Percentiles rank a stretch among this genome's conserved stretches.
Evolutionary conservation across 1,140 invertebrate species (phyloP).

Genomic region (Pseudomyrmex sp.): DNA sequence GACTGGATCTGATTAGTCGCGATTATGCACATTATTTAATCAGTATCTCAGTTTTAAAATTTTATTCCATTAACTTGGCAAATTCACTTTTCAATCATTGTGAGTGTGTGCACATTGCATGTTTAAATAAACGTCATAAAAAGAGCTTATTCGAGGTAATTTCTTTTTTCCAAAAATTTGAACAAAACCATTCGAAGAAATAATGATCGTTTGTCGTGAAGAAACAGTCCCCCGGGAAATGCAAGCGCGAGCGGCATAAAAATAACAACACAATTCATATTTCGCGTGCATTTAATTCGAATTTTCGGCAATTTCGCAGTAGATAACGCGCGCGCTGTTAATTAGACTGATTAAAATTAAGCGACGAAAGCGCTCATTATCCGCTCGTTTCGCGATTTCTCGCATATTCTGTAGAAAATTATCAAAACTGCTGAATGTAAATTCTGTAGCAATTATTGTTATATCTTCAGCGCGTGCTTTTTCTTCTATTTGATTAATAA

Average conservation of each 20-base stretch:
- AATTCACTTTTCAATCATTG: no score
- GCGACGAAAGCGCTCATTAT: conserved; percentile 51
- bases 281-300: conserved; percentile 36
- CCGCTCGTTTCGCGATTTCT: conserved; percentile 40
- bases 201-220: conserved; percentile 6
- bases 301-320: conserved; percentile 40
- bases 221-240: conserved; percentile 1
- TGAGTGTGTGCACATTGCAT: no score
- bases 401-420: conserved; percentile 23
- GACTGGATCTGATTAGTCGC: background rate
- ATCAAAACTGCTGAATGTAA: conserved; percentile 31
- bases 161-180: no score
- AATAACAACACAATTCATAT: conserved; percentile 35
- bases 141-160: no score
- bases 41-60: no score
- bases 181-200: conserved; percentile 1
- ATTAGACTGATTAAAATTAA: conserved; percentile 59
- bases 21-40: background rate
- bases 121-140: no score
- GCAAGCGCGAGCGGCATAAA: background rate
- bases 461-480: background rate
- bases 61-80: no score
- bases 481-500: conserved; percentile 20
- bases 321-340: conserved; percentile 29
- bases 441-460: conserved; percentile 36